Evolutionary conservation across 2,888 invertebrate genomes (phyloP).

Genomic region (Diaperis boleti): DNA sequence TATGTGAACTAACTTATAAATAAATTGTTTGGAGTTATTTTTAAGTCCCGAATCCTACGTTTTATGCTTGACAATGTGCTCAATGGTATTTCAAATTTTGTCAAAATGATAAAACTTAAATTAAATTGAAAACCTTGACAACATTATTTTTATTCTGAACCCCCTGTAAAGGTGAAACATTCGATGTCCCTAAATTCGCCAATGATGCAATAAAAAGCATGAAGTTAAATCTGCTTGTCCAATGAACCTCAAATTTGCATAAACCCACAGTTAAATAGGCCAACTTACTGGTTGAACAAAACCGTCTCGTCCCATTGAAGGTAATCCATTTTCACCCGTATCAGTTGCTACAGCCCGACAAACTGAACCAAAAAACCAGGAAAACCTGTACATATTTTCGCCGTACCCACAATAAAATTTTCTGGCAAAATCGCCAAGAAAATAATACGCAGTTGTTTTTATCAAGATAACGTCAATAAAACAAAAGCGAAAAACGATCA

Average conservation of each 20-base stretch:
- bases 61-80: no score
- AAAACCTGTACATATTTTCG: slow-evolving; percentile 15
- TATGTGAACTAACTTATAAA: no score
- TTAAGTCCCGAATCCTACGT: no score
- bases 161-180: no score
- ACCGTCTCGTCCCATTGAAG: slow-evolving; percentile 1
- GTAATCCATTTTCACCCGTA: slow-evolving; percentile 3
- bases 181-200: no score
- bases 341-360: background rate
- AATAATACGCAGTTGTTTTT: slow-evolving; percentile 34
- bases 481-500: slow-evolving; percentile 14
- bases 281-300: slow-evolving; percentile 15
- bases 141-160: no score
- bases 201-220: no score
- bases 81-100: no score
- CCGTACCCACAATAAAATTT: slow-evolving; percentile 1
- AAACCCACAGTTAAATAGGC: slow-evolving; percentile 15
- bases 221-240: slow-evolving; percentile 8
- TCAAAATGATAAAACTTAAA: no score
- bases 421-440: slow-evolving; percentile 28
- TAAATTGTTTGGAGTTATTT: no score
- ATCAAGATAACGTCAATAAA: slow-evolving; percentile 14
- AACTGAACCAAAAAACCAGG: slow-evolving; percentile 17
- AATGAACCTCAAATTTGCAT: slow-evolving; percentile 13
- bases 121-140: no score